Evolutionary conservation across 1,140 invertebrate genomes (phyloP).

Genomic region (Platorchestia sp.): DNA sequence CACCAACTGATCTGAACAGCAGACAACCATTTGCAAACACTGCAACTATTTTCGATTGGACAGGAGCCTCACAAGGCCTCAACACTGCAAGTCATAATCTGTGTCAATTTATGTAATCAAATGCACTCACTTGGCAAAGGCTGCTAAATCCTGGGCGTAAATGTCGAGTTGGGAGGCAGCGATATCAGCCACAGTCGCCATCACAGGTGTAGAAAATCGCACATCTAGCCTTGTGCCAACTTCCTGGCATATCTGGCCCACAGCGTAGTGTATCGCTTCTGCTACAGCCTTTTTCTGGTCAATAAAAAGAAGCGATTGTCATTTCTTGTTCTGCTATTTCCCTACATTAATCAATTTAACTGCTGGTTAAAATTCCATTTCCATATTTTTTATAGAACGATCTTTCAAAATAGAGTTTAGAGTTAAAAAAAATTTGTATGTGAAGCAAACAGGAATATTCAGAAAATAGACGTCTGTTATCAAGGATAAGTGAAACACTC

Average conservation of each 20-base stretch:
- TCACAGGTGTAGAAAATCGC: neutral
- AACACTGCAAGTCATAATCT: neutral
- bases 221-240: neutral
- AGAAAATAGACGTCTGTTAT: neutral
- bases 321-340: too few relatives aligned
- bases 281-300: constrained; percentile 15
- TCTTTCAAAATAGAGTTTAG: too few relatives aligned
- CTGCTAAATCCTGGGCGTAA: neutral
- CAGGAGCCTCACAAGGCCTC: too few relatives aligned
- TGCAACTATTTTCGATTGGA: too few relatives aligned
- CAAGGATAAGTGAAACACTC: too few relatives aligned
- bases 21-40: too few relatives aligned
- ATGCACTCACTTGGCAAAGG: constrained; percentile 5
- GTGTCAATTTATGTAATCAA: neutral
- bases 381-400: too few relatives aligned
- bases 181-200: constrained; percentile 12
- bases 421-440: too few relatives aligned
- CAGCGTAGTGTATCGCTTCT: constrained; percentile 15
- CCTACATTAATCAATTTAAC: too few relatives aligned
- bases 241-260: constrained; percentile 30
- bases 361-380: too few relatives aligned
- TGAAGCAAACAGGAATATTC: neutral
- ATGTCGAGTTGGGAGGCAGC: neutral
- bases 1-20: neutral
- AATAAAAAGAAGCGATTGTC: neutral